These are phyloP conservation scores for Calameuta idolon DNA, from an alignment of 2,888 invertebrate species.

Conservation along the genomic window DNA sequence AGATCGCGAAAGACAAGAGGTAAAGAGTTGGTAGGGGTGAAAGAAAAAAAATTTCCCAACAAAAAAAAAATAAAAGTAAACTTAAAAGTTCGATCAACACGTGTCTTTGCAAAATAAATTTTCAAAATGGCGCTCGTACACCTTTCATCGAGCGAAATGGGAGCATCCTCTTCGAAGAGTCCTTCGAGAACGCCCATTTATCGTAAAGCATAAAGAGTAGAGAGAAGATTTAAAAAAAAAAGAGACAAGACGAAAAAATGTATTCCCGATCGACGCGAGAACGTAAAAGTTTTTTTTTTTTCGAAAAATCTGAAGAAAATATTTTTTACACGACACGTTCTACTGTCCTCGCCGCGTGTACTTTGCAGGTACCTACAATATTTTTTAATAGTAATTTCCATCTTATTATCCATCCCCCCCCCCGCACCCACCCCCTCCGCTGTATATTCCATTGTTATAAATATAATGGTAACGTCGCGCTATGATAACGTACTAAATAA, in stretches of 20 bases:
- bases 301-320: not conserved
- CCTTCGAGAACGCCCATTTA: constrained; percentile 1
- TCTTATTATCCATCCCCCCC: constrained; percentile 4
- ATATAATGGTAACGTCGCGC: not conserved
- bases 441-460: constrained; percentile 24
- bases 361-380: constrained; percentile 12
- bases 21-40: too few species aligned
- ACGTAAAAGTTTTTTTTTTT: too few species aligned
- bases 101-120: too few species aligned
- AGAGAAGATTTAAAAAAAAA: not conserved
- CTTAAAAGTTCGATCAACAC: too few species aligned
- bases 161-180: constrained; percentile 6
- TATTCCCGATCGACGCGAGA: too few species aligned
- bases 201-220: not conserved
- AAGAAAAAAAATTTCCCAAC: too few species aligned
- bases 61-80: too few species aligned
- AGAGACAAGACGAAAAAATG: not conserved
- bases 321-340: constrained; percentile 7
- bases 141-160: not conserved
- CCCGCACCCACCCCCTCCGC: not conserved
- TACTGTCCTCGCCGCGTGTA: constrained; percentile 10
- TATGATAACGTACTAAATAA: not conserved
- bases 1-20: not conserved
- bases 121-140: too few species aligned
- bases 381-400: constrained; percentile 26